These are phyloP conservation scores for Augochlora pura DNA, from an alignment of 1,140 invertebrate species.

Conservation along the genomic window DNA sequence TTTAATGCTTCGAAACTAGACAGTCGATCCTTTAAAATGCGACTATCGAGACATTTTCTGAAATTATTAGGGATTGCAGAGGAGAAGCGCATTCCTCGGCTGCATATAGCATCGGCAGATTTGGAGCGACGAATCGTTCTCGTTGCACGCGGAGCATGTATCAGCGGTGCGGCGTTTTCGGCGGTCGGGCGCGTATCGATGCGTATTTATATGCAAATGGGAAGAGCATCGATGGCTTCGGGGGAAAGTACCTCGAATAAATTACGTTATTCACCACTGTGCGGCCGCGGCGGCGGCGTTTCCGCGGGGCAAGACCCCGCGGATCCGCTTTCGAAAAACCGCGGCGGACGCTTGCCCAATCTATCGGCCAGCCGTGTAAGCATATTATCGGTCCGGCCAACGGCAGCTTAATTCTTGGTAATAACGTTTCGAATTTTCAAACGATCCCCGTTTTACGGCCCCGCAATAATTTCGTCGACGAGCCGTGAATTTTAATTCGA, in stretches of 20 bases:
- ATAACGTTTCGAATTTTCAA: slow-evolving; percentile 36
- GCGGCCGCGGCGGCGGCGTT: slow-evolving; percentile 6
- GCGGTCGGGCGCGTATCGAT: not conserved
- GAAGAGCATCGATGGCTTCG: not conserved
- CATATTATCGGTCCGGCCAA: slow-evolving; percentile 26
- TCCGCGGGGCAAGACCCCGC: not conserved
- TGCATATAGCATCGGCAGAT: too few relatives aligned
- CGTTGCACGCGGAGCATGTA: too few relatives aligned
- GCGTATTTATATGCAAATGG: slow-evolving; percentile 47
- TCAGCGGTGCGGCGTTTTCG: not conserved
- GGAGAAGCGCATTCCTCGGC: too few relatives aligned
- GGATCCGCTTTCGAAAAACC: not conserved
- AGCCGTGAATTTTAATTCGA: not conserved
- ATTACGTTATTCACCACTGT: slow-evolving; percentile 13
- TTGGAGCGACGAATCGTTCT: too few relatives aligned
- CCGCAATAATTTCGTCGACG: slow-evolving; percentile 3
- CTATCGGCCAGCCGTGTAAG: not conserved
- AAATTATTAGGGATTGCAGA: too few relatives aligned
- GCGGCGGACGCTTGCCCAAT: not conserved
- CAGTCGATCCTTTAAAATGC: too few relatives aligned
- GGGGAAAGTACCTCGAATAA: slow-evolving; percentile 23
- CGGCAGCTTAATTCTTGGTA: slow-evolving; percentile 17
- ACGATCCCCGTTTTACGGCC: not conserved
- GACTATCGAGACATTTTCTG: too few relatives aligned
- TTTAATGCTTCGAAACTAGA: too few relatives aligned